Conservation (phyloP, 2,113 vertebrate species). For the Pampusana beccarii region DNA sequence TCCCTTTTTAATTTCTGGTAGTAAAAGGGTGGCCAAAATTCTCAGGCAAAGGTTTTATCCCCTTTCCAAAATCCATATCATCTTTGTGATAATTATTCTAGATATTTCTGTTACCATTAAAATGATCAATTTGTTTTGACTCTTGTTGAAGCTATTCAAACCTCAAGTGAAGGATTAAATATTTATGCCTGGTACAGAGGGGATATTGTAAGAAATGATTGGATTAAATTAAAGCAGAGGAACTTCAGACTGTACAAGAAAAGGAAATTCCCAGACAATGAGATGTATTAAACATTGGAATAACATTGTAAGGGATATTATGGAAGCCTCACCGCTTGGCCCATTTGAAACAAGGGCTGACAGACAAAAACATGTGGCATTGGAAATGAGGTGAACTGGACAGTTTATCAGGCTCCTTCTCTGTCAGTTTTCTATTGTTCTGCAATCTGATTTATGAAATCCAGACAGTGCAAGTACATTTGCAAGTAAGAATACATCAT, state of each 20-base stretch:
- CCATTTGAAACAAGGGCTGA: not conserved
- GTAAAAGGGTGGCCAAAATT: not conserved
- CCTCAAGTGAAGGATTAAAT: slow-evolving; percentile 40
- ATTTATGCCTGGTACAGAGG: slow-evolving; percentile 10
- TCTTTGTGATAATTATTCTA: not conserved
- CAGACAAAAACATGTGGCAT: not conserved
- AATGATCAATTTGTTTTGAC: not conserved
- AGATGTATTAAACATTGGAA: slow-evolving; percentile 29
- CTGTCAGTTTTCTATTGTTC: not conserved
- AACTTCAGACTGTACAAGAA: slow-evolving; percentile 8
- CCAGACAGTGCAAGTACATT: not conserved
- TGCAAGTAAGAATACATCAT: slow-evolving; percentile 10
- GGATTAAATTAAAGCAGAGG: slow-evolving; percentile 17
- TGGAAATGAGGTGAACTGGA: not conserved
- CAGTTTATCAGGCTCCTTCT: not conserved
- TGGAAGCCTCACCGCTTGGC: not conserved
- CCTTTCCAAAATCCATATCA: not conserved
- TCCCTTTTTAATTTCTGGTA: not conserved
- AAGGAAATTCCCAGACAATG: slow-evolving; percentile 51
- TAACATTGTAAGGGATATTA: not conserved
- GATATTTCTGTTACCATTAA: not conserved
- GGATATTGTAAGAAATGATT: not conserved
- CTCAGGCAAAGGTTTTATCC: not conserved
- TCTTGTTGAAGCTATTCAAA: not conserved
- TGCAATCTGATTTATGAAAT: slow-evolving; percentile 37